phyloP scores from a whole-genome alignment of 1,140 invertebrate species.

The Achatina immaculata region DNA sequence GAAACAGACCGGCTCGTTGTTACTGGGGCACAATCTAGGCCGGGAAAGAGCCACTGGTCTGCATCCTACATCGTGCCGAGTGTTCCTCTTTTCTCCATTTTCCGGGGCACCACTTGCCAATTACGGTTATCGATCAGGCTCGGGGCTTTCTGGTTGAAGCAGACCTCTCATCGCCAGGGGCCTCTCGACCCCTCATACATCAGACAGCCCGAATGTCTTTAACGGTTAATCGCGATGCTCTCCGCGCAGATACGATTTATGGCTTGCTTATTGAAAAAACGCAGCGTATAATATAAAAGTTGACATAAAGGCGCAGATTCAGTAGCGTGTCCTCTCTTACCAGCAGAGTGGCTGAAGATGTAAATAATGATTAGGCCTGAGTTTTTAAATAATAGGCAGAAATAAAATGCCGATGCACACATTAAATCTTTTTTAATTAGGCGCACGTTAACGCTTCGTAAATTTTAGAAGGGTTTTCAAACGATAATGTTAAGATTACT shows the following conservation, averaged over 20 bases:
- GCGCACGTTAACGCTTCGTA: too few relatives aligned
- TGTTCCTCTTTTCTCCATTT: not conserved
- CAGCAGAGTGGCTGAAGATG: too few relatives aligned
- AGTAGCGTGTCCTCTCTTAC: too few relatives aligned
- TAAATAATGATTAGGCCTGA: too few relatives aligned
- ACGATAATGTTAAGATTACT: too few relatives aligned
- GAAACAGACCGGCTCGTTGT: constrained; percentile 4
- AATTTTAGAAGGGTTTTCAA: too few relatives aligned
- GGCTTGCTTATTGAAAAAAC: too few relatives aligned
- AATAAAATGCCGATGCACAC: too few relatives aligned
- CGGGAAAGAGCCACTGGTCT: not conserved
- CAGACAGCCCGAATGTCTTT: not conserved
- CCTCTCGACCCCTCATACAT: not conserved
- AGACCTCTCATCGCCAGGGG: not conserved
- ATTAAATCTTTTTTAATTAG: too few relatives aligned
- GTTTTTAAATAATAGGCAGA: too few relatives aligned
- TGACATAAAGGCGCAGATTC: too few relatives aligned
- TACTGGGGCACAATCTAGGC: not conserved
- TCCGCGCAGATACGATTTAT: not conserved
- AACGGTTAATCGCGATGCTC: not conserved
- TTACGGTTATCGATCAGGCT: constrained; percentile 8
- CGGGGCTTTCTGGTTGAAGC: not conserved
- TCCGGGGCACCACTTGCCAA: constrained; percentile 1
- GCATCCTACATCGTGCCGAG: not conserved
- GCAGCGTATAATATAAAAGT: too few relatives aligned